phyloP scores from a whole-genome alignment of 2,113 vertebrate species.

The Athene cunicularia region DNA sequence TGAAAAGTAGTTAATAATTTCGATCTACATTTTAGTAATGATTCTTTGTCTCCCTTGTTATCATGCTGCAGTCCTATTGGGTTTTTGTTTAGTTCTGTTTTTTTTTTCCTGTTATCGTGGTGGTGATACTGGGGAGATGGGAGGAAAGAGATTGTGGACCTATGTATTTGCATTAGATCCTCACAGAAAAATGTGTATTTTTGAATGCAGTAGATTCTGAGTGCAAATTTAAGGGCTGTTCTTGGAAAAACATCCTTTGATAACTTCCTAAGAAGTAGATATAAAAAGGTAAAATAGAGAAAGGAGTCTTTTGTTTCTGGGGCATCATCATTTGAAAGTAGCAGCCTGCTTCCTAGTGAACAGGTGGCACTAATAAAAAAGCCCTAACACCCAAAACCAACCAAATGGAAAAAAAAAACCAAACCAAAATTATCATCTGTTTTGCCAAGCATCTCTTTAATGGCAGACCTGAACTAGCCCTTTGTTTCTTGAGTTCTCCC shows the following conservation, averaged over 20 bases:
- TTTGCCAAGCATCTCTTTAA: not conserved
- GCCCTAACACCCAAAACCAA: not conserved
- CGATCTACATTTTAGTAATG: not conserved
- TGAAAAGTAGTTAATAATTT: no score
- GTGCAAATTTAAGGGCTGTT: not conserved
- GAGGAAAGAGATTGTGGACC: not conserved
- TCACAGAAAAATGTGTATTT: not conserved
- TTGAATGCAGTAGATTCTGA: not conserved
- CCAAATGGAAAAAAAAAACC: not conserved
- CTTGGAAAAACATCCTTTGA: not conserved
- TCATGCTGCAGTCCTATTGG: not conserved
- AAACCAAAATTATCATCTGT: not conserved
- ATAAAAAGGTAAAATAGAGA: not conserved
- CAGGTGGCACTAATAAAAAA: not conserved
- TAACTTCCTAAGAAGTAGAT: not conserved
- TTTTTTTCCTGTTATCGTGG: not conserved
- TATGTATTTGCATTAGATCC: not conserved
- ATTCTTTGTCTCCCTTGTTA: not conserved
- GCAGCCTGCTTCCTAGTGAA: not conserved
- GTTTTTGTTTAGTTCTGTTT: not conserved
- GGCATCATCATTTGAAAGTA: not conserved
- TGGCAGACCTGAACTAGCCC: not conserved
- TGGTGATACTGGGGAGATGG: not conserved
- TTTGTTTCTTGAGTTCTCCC: not conserved
- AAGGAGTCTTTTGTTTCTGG: not conserved